Evolutionary conservation across 2,113 vertebrate genomes (phyloP).

Genomic region (Trochalopteron elliotii): DNA sequence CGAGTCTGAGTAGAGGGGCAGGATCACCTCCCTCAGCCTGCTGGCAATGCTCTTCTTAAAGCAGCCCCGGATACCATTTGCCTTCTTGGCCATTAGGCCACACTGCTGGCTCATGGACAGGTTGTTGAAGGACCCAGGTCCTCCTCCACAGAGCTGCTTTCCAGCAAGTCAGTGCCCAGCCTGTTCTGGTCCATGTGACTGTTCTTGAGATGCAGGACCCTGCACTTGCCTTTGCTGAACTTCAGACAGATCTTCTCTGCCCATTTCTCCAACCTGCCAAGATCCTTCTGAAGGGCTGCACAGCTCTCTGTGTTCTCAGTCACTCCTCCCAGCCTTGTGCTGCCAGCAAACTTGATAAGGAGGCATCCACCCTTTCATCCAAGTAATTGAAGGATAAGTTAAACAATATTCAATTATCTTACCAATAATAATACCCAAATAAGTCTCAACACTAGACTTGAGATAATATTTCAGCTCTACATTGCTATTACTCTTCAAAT

Average conservation of each 20-base stretch:
- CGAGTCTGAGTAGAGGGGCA: background rate
- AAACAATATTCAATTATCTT: background rate
- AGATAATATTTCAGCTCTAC: background rate
- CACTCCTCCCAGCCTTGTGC: background rate
- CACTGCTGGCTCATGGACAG: background rate
- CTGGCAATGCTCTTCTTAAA: too few relatives aligned
- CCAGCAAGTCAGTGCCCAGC: fast-evolving
- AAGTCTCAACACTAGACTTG: background rate
- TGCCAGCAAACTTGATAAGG: background rate
- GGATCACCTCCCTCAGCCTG: fast-evolving
- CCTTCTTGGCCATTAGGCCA: background rate
- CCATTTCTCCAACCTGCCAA: background rate
- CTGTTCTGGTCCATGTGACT: background rate
- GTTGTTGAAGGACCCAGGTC: background rate
- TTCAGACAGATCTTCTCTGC: background rate
- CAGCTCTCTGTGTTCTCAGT: too few relatives aligned
- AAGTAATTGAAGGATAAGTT: background rate
- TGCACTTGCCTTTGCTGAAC: background rate
- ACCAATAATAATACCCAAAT: background rate
- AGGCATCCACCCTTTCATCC: background rate
- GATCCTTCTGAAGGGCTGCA: background rate
- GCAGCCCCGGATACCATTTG: fast-evolving
- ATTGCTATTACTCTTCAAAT: background rate
- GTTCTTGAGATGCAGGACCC: background rate
- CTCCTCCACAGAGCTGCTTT: background rate